These are phyloP conservation scores for Myrmophylax atrothorax DNA, from an alignment of 2,113 vertebrate genomes.

Conservation along the genomic window DNA sequence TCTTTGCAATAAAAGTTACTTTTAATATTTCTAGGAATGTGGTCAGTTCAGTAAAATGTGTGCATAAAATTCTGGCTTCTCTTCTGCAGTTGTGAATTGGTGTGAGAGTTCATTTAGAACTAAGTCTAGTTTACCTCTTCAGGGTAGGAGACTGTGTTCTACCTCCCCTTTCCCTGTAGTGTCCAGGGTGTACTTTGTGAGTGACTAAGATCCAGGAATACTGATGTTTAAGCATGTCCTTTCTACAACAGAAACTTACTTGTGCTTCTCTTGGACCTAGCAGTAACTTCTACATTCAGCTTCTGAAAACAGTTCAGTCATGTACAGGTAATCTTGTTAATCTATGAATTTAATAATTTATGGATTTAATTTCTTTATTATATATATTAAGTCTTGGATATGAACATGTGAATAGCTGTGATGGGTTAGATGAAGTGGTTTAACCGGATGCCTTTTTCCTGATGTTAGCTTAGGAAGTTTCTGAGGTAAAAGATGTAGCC, in stretches of 20 bases:
- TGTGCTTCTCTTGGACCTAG: neutral
- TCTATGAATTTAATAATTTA: neutral
- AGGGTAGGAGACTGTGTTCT: neutral
- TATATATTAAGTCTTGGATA: neutral
- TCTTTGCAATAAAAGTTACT: slow-evolving; percentile 73
- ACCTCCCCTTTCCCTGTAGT: neutral
- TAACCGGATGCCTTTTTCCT: neutral
- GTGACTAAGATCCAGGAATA: neutral
- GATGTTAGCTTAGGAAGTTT: neutral
- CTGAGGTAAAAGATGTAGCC: neutral
- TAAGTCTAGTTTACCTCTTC: neutral
- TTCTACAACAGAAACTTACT: neutral
- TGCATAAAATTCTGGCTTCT: neutral
- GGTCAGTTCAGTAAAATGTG: slow-evolving; percentile 43
- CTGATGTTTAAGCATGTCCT: neutral
- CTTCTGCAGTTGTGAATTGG: neutral
- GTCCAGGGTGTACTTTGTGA: neutral
- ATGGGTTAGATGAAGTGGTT: neutral
- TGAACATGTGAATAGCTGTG: neutral
- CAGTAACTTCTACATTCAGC: neutral
- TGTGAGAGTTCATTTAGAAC: neutral
- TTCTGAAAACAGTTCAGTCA: neutral
- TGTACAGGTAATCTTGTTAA: neutral
- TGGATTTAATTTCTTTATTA: neutral
- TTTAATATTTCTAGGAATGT: neutral